Evolutionary conservation across 2,888 invertebrate species (phyloP).

Genomic region (Agriopis leucophaearia): DNA sequence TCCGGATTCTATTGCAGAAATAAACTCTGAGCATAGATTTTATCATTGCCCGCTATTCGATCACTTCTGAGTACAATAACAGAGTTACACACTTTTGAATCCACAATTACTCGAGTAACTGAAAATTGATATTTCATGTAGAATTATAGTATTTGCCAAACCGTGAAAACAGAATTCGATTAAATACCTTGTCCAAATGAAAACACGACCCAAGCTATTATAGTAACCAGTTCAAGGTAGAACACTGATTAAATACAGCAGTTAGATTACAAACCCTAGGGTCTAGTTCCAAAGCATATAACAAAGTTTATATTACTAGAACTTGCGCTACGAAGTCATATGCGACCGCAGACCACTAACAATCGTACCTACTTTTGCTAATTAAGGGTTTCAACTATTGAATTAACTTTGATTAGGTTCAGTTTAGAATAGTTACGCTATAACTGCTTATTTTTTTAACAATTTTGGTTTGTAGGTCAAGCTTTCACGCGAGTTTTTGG

Average conservation of each 20-base stretch:
- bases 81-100: no score
- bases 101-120: no score
- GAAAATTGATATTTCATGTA: no score
- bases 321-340: background rate
- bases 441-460: background rate
- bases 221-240: background rate
- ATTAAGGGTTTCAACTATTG: conserved; percentile 6
- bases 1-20: no score
- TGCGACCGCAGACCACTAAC: conserved; percentile 2
- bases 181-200: background rate
- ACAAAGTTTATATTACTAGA: conserved; percentile 1
- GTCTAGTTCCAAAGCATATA: conserved; percentile 1
- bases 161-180: background rate
- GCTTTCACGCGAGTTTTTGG: no score
- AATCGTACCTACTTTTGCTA: background rate
- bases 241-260: conserved; percentile 2
- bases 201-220: background rate
- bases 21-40: no score
- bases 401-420: conserved; percentile 7
- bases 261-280: background rate
- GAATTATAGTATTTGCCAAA: background rate
- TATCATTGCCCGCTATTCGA: no score
- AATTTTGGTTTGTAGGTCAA: no score
- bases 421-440: background rate
- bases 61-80: no score